Base-by-base conservation (phyloP, 1,140 invertebrate genomes). In the Ceratoteleas bidentatus region DNA sequence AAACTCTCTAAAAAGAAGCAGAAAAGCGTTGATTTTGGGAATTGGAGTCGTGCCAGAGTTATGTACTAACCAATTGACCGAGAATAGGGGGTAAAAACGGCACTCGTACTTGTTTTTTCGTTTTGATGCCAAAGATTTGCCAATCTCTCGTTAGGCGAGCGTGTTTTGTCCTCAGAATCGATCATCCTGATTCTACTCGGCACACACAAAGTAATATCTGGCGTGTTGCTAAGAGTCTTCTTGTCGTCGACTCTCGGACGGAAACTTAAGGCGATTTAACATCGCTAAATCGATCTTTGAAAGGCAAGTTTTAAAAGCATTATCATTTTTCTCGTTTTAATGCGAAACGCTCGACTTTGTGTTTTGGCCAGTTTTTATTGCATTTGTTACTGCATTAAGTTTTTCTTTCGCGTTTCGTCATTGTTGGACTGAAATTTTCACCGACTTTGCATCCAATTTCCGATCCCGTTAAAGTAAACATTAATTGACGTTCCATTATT, bases 11-110 rank as follows among this genome's bases (percentile, higher is more conserved):
- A 76, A 76, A 79, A 77, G 76, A 49, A 73, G 50, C 61, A 74
- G 74, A 83, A 83, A 70, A 85, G 83, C 77, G 85, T 87, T 85
- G 84, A 87, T 87, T 86, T 87, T 81, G 81, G 72, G 61, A 87
- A 77, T 74, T 86, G 86, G 86, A 86, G 43, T 83, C 40, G 62
- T 76, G 85, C 86, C 86, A 87, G 82, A 84, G 61, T 86, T 85
- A 83, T 84, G 86, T 86, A 85, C 77, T 80, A 85, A 69, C 76
- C 84, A 81, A 87, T 86, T 85, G 86, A 87, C 84, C 83, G 79
- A 82, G 81, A 84, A 82, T 64, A 32, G 53, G 60, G 49, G 36
- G 49, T 36, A 83, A 84, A 85, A 85, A 58, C 60, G 72, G 54
- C 33, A 74, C 65, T 84, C 61, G 56, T 74, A 34, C 57, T 58